A percentile compares a stretch with the other conserved stretches of the same genome.
Conservation (phyloP, 2,797 vertebrate species). For the Crenuchus spilurus region DNA sequence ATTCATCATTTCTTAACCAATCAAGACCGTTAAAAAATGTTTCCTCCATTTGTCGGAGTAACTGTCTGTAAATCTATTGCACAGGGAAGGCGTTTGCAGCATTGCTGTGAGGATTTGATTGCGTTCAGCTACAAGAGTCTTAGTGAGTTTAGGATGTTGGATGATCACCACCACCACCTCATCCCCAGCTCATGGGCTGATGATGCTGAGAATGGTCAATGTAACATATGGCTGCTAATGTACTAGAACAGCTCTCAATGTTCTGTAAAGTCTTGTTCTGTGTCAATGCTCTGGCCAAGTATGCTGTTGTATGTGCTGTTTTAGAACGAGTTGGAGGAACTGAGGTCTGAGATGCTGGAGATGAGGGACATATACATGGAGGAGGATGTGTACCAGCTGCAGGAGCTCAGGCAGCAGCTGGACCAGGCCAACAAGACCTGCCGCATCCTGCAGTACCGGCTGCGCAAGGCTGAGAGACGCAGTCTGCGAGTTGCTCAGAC, state of each 20-base stretch:
- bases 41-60: no score
- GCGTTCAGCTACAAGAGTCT: no score
- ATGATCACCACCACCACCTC: no score
- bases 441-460: slow-evolving; percentile 95
- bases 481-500: slow-evolving; percentile 93
- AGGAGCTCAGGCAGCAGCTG: slow-evolving; percentile 92
- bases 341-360: slow-evolving; percentile 96
- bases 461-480: slow-evolving; percentile 94
- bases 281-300: neutral
- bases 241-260: no score
- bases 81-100: no score
- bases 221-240: no score
- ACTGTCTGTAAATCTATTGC: no score
- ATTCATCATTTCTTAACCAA: no score
- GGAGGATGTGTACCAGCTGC: slow-evolving; percentile 93
- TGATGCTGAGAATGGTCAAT: neutral
- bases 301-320: neutral
- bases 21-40: no score
- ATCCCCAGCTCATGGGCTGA: no score
- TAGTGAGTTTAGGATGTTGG: no score
- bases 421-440: slow-evolving; percentile 95
- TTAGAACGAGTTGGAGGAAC: slow-evolving; percentile 96
- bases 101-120: no score
- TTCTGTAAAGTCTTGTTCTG: neutral
- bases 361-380: slow-evolving; percentile 97